Evolutionary conservation across 2,888 invertebrate genomes (phyloP).

Genomic region (Psylliodes chrysocephalus): DNA sequence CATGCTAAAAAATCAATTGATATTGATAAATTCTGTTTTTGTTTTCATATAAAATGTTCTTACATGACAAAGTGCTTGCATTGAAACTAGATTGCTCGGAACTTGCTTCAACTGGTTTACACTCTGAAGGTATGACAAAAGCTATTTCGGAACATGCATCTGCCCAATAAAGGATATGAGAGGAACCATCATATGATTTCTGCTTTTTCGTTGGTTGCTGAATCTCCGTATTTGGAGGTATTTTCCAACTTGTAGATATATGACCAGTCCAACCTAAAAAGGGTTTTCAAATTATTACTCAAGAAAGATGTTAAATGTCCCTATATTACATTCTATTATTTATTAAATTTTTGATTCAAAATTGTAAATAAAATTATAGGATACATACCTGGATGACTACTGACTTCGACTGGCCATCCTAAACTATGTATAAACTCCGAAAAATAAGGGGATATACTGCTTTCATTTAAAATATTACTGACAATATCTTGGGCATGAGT

Average conservation of each 20-base stretch:
- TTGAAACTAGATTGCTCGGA: conserved; percentile 52
- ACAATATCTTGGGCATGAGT: conserved; percentile 82
- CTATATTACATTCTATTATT: too few relatives aligned
- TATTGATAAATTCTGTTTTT: not conserved
- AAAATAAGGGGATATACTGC: conserved; percentile 67
- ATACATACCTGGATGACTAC: conserved; percentile 79
- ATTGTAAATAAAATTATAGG: too few relatives aligned
- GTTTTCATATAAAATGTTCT: conserved; percentile 30
- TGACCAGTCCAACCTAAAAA: conserved; percentile 85
- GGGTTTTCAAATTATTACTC: conserved; percentile 3
- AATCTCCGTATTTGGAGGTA: conserved; percentile 47
- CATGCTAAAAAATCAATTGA: conserved; percentile 56
- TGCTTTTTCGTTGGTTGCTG: conserved; percentile 50
- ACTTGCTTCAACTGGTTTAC: conserved; percentile 51
- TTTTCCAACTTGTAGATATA: conserved; percentile 83
- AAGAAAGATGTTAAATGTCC: too few relatives aligned
- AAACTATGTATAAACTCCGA: conserved; percentile 74
- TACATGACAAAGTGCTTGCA: conserved; percentile 59
- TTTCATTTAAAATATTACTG: conserved; percentile 71
- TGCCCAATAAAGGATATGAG: conserved; percentile 93
- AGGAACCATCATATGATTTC: conserved; percentile 79
- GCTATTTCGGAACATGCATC: conserved; percentile 95
- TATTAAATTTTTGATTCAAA: too few relatives aligned
- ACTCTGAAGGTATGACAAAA: conserved; percentile 85
- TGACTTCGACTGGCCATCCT: conserved; percentile 88